Conservation (phyloP, 2,888 invertebrate species). For the Netelia fuscicornis region DNA sequence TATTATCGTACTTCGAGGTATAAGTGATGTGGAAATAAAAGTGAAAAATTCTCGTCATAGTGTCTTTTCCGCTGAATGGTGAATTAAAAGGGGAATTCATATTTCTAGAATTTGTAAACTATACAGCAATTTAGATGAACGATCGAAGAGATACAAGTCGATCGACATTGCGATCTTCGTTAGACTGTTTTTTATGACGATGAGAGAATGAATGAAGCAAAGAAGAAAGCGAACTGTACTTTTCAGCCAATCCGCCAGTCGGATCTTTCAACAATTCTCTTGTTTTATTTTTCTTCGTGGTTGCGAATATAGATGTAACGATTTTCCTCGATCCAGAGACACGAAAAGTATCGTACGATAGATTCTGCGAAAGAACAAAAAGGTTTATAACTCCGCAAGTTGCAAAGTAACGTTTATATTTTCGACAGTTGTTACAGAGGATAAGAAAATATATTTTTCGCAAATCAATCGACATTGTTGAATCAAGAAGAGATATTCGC, state of each 20-base stretch:
- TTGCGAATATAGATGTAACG: background rate
- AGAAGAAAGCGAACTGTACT: conserved; percentile 17
- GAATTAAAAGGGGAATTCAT: conserved; percentile 13
- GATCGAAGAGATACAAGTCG: conserved; percentile 9
- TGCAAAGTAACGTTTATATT: conserved; percentile 22
- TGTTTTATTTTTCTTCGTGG: conserved; percentile 9
- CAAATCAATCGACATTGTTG: background rate
- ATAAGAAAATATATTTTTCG: conserved; percentile 17
- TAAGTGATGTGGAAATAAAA: background rate
- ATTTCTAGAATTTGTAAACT: background rate
- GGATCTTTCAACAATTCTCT: conserved; percentile 30
- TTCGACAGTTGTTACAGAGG: conserved; percentile 34
- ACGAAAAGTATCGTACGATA: background rate
- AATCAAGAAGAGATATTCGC: background rate
- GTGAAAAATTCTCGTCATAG: background rate
- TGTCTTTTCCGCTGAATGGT: conserved; percentile 1
- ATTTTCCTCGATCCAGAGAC: background rate
- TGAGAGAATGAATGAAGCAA: conserved; percentile 22
- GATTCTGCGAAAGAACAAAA: background rate
- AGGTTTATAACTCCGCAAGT: background rate
- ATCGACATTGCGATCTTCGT: conserved; percentile 51
- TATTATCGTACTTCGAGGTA: conserved; percentile 5
- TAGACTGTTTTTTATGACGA: conserved; percentile 61
- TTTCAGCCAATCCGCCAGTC: conserved; percentile 50
- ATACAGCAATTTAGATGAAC: background rate